Percentiles rank a stretch among this genome's conserved stretches.
phyloP scores from a whole-genome alignment of 2,113 vertebrate genomes.

The Dascyllus trimaculatus region DNA sequence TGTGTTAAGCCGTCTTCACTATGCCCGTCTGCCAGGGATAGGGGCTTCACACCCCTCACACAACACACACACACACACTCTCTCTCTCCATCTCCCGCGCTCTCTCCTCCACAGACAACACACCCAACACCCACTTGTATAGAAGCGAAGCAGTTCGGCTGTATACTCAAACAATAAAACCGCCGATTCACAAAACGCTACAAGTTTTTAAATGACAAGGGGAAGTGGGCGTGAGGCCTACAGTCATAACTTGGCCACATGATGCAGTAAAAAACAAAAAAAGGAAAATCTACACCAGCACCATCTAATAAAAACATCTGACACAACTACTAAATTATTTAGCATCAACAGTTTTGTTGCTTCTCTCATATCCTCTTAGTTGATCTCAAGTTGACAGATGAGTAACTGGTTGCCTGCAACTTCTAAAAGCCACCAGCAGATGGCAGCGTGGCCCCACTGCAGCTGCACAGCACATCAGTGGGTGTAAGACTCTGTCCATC shows the following conservation, averaged over 20 bases:
- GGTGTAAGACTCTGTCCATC: conserved; percentile 15
- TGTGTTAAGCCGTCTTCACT: conserved; percentile 86
- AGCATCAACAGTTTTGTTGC: neutral
- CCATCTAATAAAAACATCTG: neutral
- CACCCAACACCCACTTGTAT: conserved; percentile 39
- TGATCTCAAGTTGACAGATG: neutral
- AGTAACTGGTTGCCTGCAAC: conserved; percentile 1
- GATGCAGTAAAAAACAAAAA: neutral
- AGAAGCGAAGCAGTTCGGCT: conserved; percentile 46
- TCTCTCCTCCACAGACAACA: conserved; percentile 30
- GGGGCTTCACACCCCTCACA: conserved; percentile 70
- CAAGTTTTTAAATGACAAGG: conserved; percentile 33
- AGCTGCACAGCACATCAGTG: neutral
- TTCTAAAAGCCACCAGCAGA: conserved; percentile 63
- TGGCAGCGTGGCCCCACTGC: conserved; percentile 59
- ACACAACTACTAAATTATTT: conserved; percentile 1
- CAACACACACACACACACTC: conserved; percentile 15
- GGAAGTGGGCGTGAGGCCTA: neutral
- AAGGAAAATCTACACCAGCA: too few species aligned
- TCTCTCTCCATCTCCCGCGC: neutral
- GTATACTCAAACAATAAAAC: conserved; percentile 26
- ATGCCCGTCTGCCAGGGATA: conserved; percentile 79
- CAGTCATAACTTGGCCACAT: neutral
- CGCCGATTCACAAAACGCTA: conserved; percentile 16
- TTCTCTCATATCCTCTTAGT: neutral